phyloP scores from a whole-genome alignment of 1,140 invertebrate genomes.

The Eumaeus atala region DNA sequence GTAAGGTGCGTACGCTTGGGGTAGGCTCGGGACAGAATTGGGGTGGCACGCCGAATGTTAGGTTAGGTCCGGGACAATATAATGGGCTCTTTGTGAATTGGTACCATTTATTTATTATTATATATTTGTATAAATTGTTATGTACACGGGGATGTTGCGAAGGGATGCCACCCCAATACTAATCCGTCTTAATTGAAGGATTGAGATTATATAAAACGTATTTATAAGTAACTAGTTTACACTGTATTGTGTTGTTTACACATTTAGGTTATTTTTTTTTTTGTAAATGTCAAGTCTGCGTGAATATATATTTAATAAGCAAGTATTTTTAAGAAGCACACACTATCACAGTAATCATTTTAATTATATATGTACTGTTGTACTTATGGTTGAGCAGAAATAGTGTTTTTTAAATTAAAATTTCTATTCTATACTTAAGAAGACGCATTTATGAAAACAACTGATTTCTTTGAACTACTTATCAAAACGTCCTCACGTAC shows the following conservation, averaged over 20 bases:
- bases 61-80: constrained; percentile 57
- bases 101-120: constrained; percentile 22
- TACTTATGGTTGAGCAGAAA: no score
- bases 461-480: no score
- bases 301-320: no score
- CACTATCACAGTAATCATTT: no score
- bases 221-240: background rate
- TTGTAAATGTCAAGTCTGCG: no score
- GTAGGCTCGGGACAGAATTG: constrained; percentile 62
- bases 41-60: constrained; percentile 64
- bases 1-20: constrained; percentile 45
- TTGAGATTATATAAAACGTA: constrained; percentile 10
- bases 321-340: no score
- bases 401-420: no score
- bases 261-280: background rate
- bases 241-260: background rate
- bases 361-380: no score
- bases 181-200: background rate
- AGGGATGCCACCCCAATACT: background rate
- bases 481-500: no score
- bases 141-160: background rate
- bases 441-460: no score
- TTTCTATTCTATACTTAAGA: no score
- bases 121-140: constrained; percentile 10
- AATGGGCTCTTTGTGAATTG: constrained; percentile 38